Conservation (phyloP, 2,113 vertebrate genomes). For the Hippolais icterina region DNA sequence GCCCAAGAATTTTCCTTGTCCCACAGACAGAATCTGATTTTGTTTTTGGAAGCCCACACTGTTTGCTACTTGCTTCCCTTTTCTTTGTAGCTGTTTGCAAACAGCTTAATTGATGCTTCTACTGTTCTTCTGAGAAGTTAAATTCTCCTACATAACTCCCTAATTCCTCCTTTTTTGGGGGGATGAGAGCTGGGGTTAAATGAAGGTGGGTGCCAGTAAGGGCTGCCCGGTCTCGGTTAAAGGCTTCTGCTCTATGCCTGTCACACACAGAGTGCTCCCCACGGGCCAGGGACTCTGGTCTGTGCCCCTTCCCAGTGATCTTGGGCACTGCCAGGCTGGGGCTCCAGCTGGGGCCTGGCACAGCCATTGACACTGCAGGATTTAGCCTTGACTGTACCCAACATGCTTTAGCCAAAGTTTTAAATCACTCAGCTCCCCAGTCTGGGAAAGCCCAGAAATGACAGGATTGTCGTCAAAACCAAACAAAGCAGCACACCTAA, state of each 20-base stretch:
- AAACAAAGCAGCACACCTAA: not conserved
- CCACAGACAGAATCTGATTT: not conserved
- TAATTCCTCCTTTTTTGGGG: not conserved
- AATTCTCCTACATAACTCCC: not conserved
- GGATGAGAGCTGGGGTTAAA: not conserved
- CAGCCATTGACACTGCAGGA: not conserved
- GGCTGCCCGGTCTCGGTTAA: not conserved
- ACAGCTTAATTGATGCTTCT: not conserved
- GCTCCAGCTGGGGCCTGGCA: not conserved
- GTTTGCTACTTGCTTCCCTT: not conserved
- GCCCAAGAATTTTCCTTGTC: not conserved
- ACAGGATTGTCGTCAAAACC: not conserved
- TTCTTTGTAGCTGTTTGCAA: not conserved
- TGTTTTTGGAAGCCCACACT: not conserved
- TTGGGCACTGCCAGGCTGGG: not conserved
- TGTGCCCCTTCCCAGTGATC: fast-evolving
- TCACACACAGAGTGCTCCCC: fast-evolving
- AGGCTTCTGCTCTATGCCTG: not conserved
- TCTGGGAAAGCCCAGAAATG: not conserved
- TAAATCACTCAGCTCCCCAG: not conserved
- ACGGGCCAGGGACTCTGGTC: fast-evolving
- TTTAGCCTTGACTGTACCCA: not conserved
- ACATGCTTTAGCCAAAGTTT: fast-evolving
- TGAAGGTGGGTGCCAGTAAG: not conserved
- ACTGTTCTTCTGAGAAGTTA: not conserved